Percentiles rank a stretch among this genome's conserved stretches.
Conservation (phyloP, 2,113 vertebrate genomes). For the Odobenus rosmarus region DNA sequence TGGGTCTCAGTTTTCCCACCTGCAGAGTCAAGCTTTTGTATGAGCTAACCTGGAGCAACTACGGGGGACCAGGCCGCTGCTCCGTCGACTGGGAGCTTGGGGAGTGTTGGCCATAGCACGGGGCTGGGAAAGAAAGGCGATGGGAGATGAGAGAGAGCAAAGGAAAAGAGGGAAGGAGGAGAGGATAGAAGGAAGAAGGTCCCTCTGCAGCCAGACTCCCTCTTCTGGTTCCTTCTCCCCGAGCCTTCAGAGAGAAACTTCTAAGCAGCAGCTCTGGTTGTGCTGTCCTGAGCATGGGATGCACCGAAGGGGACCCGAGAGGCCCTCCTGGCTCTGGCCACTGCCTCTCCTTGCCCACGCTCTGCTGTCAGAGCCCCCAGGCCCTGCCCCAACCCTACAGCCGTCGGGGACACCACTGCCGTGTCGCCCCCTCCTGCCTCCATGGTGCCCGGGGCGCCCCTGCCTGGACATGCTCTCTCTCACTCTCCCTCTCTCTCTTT, state of each 20-base stretch:
- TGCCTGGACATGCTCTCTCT: not conserved
- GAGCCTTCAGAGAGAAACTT: not conserved
- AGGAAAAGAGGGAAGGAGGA: not conserved
- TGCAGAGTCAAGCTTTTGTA: not conserved
- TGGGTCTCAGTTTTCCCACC: not conserved
- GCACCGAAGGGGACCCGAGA: not conserved
- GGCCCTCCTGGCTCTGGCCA: not conserved
- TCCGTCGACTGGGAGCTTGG: not conserved
- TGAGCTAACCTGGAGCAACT: not conserved
- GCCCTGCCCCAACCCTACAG: not conserved
- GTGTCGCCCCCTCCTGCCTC: not conserved
- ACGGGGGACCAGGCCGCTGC: not conserved
- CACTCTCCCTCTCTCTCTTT: not conserved
- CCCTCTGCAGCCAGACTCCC: not conserved
- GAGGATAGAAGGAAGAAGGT: not conserved
- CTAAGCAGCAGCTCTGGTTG: not conserved
- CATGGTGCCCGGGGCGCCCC: not conserved
- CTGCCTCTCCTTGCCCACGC: not conserved
- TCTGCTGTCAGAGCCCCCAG: not conserved
- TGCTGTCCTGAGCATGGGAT: not conserved
- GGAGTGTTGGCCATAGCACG: not conserved
- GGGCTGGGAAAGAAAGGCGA: not conserved
- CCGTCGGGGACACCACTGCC: rapidly evolving
- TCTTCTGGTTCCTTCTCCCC: not conserved
- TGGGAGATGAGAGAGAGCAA: not conserved